Evolutionary conservation across 2,888 invertebrate genomes (phyloP), one percentile per base, ranked within the genome.

Genomic region (Eilema depressum): DNA sequence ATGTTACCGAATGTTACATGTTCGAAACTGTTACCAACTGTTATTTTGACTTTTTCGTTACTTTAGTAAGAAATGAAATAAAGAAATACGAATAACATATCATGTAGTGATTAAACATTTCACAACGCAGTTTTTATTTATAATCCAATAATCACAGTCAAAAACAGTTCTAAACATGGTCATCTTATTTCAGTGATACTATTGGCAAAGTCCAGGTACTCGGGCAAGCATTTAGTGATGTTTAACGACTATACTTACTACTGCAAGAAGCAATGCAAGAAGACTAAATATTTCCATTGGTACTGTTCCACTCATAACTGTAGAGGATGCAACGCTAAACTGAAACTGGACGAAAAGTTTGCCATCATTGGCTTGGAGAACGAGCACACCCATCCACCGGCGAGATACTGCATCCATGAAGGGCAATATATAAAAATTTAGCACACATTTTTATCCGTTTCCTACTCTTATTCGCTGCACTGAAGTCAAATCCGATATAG

Each of bases 241-340:
- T 89, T 85, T 78, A 89, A 92, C 60, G 89, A 92, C 71, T 94
- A 93, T 78, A 93, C 94, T 0, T 94, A 93, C 76, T 93, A 92
- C 82, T 92, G 92, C 83, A 93, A 93, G 84, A 90, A 88, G 70
- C 88, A 90, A 76, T 91, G 89, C 82, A 92, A 91, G 83, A 91
- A 85, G 75, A 91, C 88, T 0, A 90, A 89, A 59, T 82, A 86
- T 71, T 91, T 89, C 69, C 88, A 90, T 69, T 94, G 94, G 94
- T 91, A 93, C 73, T 94, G 94, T 70, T 94, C 94, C 1, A 93
- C 94, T 0, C 92, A 94, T 75, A 93, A 93, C 81, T 91, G 89
- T 75, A 89, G 90, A 47, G 93, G 94, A 0, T 94, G 94, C 74
- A 92, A 92, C 56, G 94, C 93, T 0, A 91, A 90, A 63, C 81